A percentile compares a stretch with the other conserved stretches of the same genome.
phyloP scores from a whole-genome alignment of 2,113 vertebrate species.

The Apteryx mantelli region DNA sequence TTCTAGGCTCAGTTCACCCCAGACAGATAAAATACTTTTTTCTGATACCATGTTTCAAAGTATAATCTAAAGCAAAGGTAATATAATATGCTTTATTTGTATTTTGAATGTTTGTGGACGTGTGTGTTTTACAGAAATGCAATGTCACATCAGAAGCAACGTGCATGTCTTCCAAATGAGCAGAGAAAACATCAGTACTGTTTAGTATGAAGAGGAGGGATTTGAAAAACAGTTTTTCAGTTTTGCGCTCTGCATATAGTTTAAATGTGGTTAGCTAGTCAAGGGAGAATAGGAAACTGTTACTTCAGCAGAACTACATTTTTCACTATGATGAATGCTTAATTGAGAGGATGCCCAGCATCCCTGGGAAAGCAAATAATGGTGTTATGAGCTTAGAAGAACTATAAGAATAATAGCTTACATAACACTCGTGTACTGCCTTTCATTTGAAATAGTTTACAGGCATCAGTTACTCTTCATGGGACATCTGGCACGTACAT shows the following conservation, averaged over 20 bases:
- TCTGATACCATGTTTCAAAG: neutral
- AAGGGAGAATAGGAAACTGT: neutral
- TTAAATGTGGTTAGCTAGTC: neutral
- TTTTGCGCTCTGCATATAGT: neutral
- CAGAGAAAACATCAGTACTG: neutral
- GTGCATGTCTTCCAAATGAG: neutral
- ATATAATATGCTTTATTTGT: neutral
- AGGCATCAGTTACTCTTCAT: neutral
- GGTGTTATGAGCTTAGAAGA: neutral
- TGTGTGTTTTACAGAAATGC: neutral
- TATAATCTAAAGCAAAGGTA: neutral
- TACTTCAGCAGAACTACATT: neutral
- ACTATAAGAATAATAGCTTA: neutral
- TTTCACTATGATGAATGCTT: neutral
- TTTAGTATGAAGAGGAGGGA: neutral
- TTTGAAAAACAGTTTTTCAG: neutral
- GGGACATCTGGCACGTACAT: neutral
- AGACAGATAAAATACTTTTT: neutral
- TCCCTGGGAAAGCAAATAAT: neutral
- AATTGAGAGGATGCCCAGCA: neutral
- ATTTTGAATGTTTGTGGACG: neutral
- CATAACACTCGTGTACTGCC: neutral
- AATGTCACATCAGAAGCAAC: neutral
- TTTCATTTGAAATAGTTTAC: neutral
- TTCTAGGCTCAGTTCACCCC: neutral